Evolutionary conservation across 2,797 vertebrate genomes (phyloP), one percentile per base, ranked within the genome.

Genomic region (Arremon aurantiirostris): DNA sequence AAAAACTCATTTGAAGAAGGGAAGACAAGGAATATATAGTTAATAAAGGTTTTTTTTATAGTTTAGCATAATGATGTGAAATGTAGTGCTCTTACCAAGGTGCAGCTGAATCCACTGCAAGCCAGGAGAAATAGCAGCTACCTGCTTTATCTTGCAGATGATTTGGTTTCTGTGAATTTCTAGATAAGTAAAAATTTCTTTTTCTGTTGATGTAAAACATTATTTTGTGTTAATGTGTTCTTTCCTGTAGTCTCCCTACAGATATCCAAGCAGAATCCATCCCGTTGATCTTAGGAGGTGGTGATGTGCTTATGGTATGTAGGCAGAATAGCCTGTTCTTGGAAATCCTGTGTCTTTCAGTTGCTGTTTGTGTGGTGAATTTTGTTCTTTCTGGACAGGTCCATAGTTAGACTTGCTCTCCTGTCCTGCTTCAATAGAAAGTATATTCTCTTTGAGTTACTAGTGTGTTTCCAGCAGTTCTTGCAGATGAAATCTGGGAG

Each of bases 191-290:
- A 56, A 88, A 84, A 26, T 28, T 2, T 4, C 2, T 56, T 79
- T 59, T 42, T 53, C 11, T 44, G 2, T 9, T 50, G 7, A 5
- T 39, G 4, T 27, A 22, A 27, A 66, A 22, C 8, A 4, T 39
- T 2, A 1, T 2, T n/a, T 44, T 84, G 6, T 71, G 34, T 77
- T 79, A 44, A 70, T 50, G 2, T 41, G 24, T 96, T 96, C 27
- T 89, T 97, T 94, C 13, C 15, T 82, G 20, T 93, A 99, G 99
- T 56, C 98, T 99, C 10, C 99, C 99, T 20, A 99, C 99, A 20
- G 99, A 99, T 97, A 99, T 99, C 96, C 99, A 99, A 95, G 99
- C 99, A 26, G 99, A 99, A 95, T 99, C 99, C 12, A 98, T 99
- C 63, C 99, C 99, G 0, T 68, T 99, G 78, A 99, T 99, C 92